A percentile compares a stretch with the other conserved stretches of the same genome.
Conservation (phyloP, 1,140 invertebrate species). For the Metopolophium dirhodum region DNA sequence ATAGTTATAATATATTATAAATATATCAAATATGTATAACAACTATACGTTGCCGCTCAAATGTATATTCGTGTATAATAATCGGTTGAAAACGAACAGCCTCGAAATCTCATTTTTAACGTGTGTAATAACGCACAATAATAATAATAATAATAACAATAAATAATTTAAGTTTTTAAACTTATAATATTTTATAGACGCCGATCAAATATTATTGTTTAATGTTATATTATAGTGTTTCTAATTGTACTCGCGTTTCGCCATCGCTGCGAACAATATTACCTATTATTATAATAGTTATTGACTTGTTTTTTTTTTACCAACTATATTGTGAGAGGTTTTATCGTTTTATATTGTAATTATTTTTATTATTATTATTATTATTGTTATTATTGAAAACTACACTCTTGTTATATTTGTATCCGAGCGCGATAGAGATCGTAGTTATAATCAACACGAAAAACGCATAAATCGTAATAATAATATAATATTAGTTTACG, state of each 20-base stretch:
- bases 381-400: not conserved
- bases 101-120: not conserved
- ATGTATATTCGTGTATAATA: not conserved
- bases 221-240: not conserved
- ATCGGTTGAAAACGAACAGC: not conserved
- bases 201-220: not conserved
- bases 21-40: not conserved
- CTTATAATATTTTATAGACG: not conserved
- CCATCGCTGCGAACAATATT: not conserved
- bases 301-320: not conserved
- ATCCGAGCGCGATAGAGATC: not conserved
- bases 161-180: not conserved
- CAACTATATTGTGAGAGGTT: not conserved
- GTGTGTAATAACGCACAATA: not conserved
- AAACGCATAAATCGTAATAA: not conserved
- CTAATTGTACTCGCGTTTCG: not conserved
- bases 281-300: not conserved
- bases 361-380: not conserved
- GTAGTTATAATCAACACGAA: not conserved
- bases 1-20: not conserved
- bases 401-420: not conserved
- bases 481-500: not conserved
- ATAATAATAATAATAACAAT: not conserved
- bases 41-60: slow-evolving; percentile 7
- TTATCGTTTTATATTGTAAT: not conserved